These are phyloP conservation scores for Apamea epomidion DNA, from an alignment of 2,888 invertebrate genomes.

Conservation along the genomic window DNA sequence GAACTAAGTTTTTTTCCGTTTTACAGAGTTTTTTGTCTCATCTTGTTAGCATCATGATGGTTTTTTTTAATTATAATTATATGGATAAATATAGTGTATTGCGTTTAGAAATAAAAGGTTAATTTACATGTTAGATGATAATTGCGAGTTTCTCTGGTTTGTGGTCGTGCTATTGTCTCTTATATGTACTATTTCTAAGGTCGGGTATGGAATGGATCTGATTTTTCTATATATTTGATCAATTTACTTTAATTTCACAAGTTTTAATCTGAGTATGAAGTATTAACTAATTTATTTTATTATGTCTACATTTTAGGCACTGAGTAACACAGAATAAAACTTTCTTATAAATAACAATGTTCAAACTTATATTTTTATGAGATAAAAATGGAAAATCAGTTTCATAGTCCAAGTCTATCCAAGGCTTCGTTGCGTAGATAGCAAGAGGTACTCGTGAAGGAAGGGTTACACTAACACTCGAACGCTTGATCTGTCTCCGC, in stretches of 20 bases:
- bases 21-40: constrained; percentile 73
- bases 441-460: constrained; percentile 80
- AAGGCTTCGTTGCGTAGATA: constrained; percentile 65
- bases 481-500: constrained; percentile 71
- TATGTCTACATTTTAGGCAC: constrained; percentile 32
- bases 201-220: constrained; percentile 62
- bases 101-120: constrained; percentile 86
- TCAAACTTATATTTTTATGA: constrained; percentile 40
- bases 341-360: constrained; percentile 39
- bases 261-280: constrained; percentile 56
- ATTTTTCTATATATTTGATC: constrained; percentile 56
- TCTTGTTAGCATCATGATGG: constrained; percentile 81
- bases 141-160: constrained; percentile 88
- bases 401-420: constrained; percentile 53
- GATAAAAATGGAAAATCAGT: constrained; percentile 53
- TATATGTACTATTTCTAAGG: constrained; percentile 70
- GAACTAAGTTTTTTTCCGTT: constrained; percentile 70
- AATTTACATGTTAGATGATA: constrained; percentile 85
- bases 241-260: constrained; percentile 11
- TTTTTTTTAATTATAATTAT: constrained; percentile 80
- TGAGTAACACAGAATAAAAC: constrained; percentile 45
- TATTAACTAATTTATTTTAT: constrained; percentile 34
- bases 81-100: constrained; percentile 86
- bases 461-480: constrained; percentile 78
- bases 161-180: constrained; percentile 87